Evolutionary conservation across 2,888 invertebrate genomes (phyloP), one percentile per base, ranked within the genome.

Genomic region (Athalia rosae): DNA sequence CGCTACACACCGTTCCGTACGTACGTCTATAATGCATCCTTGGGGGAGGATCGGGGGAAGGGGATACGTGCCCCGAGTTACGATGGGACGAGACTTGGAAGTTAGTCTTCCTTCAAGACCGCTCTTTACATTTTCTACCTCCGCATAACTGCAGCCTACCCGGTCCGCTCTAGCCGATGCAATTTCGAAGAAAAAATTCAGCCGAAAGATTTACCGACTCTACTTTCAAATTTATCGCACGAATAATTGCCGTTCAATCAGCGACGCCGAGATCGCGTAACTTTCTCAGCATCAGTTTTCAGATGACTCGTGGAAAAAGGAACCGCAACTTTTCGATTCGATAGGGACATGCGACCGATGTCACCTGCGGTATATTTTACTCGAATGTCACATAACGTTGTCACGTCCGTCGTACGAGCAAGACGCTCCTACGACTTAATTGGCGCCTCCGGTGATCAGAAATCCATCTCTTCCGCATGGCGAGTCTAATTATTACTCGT

Each of bases 41-140:
- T 73, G 58, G 85, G 83, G 83, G 82, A 80, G 80, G 81, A 83
- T 83, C 81, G 50, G 43, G 59, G 74, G 61, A 48, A 28, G 15
- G 47, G 48, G 48, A 74, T 74, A 74, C 74, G 86, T 87, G 87
- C 83, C 79, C 81, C 81, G 87, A 85, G 81, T 87, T 85, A 83
- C 83, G 85, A 86, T 86, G 81, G 85, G 82, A 82, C 85, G 85
- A 84, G 85, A 85, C 85, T 85, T 85, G 82, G 84, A 48, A 62
- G 71, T 56, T 71, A 58, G n/a, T n/a, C n/a, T n/a, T n/a, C n/a
- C n/a, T n/a, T n/a, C n/a, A n/a, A n/a, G n/a, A n/a, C n/a, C n/a
- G n/a, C 71, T 56, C 71, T 13, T 71, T 50, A 67, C 28, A 28
- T 67, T 28, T 67, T 67, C 67, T 67, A 48, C 3, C n/a, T 41